Conservation (phyloP, 2,888 invertebrate genomes). For the Macropis europaea region DNA sequence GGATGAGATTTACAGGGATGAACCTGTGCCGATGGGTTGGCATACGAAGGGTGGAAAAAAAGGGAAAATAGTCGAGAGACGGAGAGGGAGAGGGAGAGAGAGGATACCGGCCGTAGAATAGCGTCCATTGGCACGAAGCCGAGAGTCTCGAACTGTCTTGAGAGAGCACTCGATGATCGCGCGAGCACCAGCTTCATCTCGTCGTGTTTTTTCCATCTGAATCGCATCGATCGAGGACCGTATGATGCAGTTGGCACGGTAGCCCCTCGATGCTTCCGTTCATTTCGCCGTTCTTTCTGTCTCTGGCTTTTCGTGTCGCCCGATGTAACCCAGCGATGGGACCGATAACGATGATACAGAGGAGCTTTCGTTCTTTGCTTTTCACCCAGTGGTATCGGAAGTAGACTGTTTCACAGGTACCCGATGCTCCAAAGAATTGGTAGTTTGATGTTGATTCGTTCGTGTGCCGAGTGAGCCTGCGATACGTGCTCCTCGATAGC, state of each 20-base stretch:
- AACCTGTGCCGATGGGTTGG: neutral
- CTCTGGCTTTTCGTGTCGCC: neutral
- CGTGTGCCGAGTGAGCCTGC: too few relatives aligned
- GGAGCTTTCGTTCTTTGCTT: neutral
- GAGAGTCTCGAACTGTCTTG: slow-evolving; percentile 41
- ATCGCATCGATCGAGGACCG: slow-evolving; percentile 54
- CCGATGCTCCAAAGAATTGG: too few relatives aligned
- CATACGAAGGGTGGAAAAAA: too few relatives aligned
- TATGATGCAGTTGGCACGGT: slow-evolving; percentile 56
- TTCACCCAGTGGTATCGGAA: too few relatives aligned
- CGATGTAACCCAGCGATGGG: too few relatives aligned
- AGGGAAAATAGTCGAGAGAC: neutral
- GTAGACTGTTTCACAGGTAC: too few relatives aligned
- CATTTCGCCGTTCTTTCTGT: slow-evolving; percentile 15
- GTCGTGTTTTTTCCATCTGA: neutral
- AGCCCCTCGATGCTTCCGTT: slow-evolving; percentile 51
- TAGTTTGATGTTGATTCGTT: too few relatives aligned
- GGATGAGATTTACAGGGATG: too few relatives aligned
- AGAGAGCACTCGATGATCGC: neutral
- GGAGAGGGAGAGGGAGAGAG: slow-evolving; percentile 14
- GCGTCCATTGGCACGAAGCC: slow-evolving; percentile 58
- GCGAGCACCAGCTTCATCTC: neutral
- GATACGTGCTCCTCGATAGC: too few relatives aligned
- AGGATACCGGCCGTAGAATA: slow-evolving; percentile 58
- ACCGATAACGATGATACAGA: too few relatives aligned